Evolutionary conservation across 1,140 invertebrate species (phyloP), one percentile per base, ranked within the genome.

Genomic region (Drosophila watanabei): DNA sequence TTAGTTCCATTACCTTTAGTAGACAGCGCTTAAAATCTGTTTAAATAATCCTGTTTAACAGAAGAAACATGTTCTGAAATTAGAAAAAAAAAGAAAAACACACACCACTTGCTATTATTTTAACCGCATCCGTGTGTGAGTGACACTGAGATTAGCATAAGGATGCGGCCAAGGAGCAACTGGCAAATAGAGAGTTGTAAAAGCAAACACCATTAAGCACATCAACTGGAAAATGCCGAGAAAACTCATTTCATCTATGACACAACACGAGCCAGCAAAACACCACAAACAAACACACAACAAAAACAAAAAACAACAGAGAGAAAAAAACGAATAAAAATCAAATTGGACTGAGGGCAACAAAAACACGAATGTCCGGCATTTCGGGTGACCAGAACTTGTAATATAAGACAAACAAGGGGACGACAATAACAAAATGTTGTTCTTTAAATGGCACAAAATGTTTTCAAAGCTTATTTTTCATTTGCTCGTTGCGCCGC

Each of bases 401-500:
- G 79, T 82, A 80, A 90, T 86, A 90, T 86, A 89, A 89, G 79
- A 86, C 83, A 82, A 90, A 86, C 82, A 90, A 90, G 76, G 79
- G 80, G 56, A 75, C 60, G 71, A 84, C 85, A 80, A 79, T 71
- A 79, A 79, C 76, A 68, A 85, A 85, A 84, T 88, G 85, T 89
- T 88, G 81, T 89, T 88, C 85, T 81, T 90, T 88, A 88, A 88
- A 88, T 88, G 86, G 85, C 81, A 89, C 86, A 88, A 88, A 88
- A 88, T 89, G 85, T 88, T 88, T 88, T 88, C 73, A 84, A 88
- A 88, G 85, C 85, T 88, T 88, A 88, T 88, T 88, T 88, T 88
- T 88, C 85, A 88, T 88, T 88, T 88, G 85, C 81, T 79, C 59
- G 72, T 65, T 68, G 79, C 64, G 66, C 62, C 69, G 75, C 48